Percentiles rank a stretch among this genome's conserved stretches.
Conservation (phyloP, 2,888 invertebrate species). For the Coelogynopora nodosa region DNA sequence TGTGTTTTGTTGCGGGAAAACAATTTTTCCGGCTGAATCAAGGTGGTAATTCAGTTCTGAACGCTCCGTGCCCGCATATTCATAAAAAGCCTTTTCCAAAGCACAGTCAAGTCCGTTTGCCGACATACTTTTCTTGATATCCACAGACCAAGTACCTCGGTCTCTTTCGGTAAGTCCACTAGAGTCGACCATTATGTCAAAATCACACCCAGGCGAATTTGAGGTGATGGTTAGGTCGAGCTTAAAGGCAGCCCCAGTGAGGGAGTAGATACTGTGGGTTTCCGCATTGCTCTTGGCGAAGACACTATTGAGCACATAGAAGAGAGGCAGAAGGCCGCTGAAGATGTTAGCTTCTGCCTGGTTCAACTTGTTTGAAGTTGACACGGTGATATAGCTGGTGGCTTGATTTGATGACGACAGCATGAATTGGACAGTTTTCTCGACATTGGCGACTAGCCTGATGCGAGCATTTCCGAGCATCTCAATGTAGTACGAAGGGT, state of each 20-base stretch:
- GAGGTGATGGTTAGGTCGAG: not conserved
- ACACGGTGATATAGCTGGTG: no score
- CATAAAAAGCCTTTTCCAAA: not conserved
- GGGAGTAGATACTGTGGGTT: not conserved
- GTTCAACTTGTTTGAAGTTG: not conserved
- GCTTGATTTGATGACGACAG: no score
- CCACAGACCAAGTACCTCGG: not conserved
- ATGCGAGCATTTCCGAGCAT: no score
- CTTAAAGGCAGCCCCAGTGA: not conserved
- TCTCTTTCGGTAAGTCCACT: not conserved
- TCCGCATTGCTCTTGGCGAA: not conserved
- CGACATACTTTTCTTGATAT: not conserved
- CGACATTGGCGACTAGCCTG: no score
- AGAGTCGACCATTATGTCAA: not conserved
- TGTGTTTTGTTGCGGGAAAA: not conserved
- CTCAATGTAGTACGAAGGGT: no score
- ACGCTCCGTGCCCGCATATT: not conserved
- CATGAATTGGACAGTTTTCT: no score
- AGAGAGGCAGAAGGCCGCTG: not conserved
- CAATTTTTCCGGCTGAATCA: not conserved
- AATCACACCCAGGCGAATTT: not conserved
- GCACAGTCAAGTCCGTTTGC: not conserved
- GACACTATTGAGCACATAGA: not conserved
- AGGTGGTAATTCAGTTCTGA: not conserved
- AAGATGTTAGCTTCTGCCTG: not conserved